Percentiles rank a stretch among this genome's conserved stretches.
Conservation (phyloP, 2,113 vertebrate genomes). For the Corythaeola cristata region DNA sequence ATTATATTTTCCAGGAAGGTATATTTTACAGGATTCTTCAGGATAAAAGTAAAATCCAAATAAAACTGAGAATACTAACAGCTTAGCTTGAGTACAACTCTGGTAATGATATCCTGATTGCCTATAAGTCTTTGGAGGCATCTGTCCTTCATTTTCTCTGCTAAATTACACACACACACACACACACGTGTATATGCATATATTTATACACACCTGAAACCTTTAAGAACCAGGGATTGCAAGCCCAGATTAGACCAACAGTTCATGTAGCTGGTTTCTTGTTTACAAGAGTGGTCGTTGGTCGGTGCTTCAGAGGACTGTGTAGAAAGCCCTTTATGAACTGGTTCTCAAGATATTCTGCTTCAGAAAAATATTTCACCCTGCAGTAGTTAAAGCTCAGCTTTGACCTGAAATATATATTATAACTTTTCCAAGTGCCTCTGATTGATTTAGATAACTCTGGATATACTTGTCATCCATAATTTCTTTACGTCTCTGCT, state of each 20-base stretch:
- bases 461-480: not conserved
- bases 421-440: not conserved
- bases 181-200: not conserved
- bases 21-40: not conserved
- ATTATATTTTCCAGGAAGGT: slow-evolving; percentile 47
- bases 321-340: not conserved
- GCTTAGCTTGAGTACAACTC: not conserved
- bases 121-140: not conserved
- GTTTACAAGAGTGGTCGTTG: not conserved
- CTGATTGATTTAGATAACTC: not conserved
- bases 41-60: slow-evolving; percentile 24
- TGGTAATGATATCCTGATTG: not conserved
- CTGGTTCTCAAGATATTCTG: not conserved
- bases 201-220: not conserved
- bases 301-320: not conserved
- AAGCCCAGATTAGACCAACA: not conserved
- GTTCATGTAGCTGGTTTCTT: not conserved
- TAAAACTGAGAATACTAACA: slow-evolving; percentile 24
- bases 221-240: not conserved
- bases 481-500: not conserved
- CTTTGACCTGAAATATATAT: not conserved
- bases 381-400: not conserved
- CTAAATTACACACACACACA: not conserved
- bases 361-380: not conserved
- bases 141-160: not conserved